Base-by-base conservation (phyloP, 2,113 vertebrate species). In the Chloropsis hardwickii region DNA sequence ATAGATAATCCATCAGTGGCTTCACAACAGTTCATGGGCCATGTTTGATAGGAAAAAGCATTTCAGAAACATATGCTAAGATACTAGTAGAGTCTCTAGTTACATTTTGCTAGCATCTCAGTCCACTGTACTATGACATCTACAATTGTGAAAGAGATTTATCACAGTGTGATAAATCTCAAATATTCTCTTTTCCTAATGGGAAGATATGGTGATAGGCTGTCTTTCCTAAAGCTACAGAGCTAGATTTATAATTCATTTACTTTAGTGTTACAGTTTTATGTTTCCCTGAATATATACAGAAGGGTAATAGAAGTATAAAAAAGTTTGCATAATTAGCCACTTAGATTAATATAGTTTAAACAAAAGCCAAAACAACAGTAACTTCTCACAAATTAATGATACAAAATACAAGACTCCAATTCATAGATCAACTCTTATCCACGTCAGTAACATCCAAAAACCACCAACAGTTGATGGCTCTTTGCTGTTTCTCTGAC, bases 401-500 rank as follows among this genome's bases (percentile, higher is more conserved):
- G 18, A 58, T 35, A 65, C 15, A 61, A 85, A 69, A 66, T 62
- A 31, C 9, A 73, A 54, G 22, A 47, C 39, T 80, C 51, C 10
- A 76, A 50, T 44, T 87, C 62, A 88, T 25, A 82, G 58, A 85
- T 80, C 58, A 93, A 12, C 50, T 89, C 25, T 64, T 47, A 92
- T 89, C 61, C 40, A 27, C 4, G 0, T 73, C 74, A 91, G 27
- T 60, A 88, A 80, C 66, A 90, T 70, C 66, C 62, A 90, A 91
- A 82, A 93, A 22, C 42, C 23, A 35, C 61, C 51, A 80, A n/a
- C 62, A 83, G 1, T 12, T 91, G 54, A 83, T 83, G 67, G 29
- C 48, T 94, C 66, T 95, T 85, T 66, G 19, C 42, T 73, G 33
- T 93, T 93, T 88, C 82, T 90, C 33, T 93, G 86, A 94, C 90